Evolutionary conservation across 53 echinoderm and acorn worm genomes (phyloP), one percentile per base, ranked within the genome.

Genomic region (Echinarachnius parma): DNA sequence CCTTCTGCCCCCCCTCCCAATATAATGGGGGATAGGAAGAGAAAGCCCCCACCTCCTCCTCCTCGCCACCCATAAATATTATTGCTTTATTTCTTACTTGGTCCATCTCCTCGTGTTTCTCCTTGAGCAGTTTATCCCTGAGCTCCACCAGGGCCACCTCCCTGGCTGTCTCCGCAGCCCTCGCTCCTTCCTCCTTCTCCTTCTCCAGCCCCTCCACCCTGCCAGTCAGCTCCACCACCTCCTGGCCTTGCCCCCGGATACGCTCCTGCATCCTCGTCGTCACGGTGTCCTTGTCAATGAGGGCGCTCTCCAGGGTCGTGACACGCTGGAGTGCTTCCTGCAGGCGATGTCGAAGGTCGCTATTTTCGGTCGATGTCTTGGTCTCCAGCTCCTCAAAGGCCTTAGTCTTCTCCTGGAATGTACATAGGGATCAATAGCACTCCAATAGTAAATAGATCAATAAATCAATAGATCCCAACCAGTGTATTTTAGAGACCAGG

Each of bases 141-240:
- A 87, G 81, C 60, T 93, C 82, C 48, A 85, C 77, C 50, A 89
- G 53, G 1, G 93, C 89, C 15, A 86, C 77, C 42, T 89, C 80
- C 35, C 77, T 85, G 1, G 59, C 76, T 21, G 77, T 79, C 23
- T 79, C 78, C 9, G 68, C 79, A 27, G 78, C 64, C 63, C 79
- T 79, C 29, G 56, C 56, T 61, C 28, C 31, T 22, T 45, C 62
- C 47, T 88, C 66, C 30, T 18, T 66, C 44, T 84, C 84, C 53
- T 57, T 53, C 70, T 76, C 56, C n/a, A 30, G 37, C 14, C 48
- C 74, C 34, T 91, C 80, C 2, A 46, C 57, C 57, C 45, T 65
- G 46, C 56, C 56, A 2, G 74, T 72, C 15, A 72, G 74, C 16
- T 72, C 74, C 42, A 72, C 37, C 18, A 72, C 74, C 74, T 72